Percentiles rank a stretch among this genome's conserved stretches.
Evolutionary conservation across 2,888 invertebrate species (phyloP).

Genomic region (Phortica okadai): DNA sequence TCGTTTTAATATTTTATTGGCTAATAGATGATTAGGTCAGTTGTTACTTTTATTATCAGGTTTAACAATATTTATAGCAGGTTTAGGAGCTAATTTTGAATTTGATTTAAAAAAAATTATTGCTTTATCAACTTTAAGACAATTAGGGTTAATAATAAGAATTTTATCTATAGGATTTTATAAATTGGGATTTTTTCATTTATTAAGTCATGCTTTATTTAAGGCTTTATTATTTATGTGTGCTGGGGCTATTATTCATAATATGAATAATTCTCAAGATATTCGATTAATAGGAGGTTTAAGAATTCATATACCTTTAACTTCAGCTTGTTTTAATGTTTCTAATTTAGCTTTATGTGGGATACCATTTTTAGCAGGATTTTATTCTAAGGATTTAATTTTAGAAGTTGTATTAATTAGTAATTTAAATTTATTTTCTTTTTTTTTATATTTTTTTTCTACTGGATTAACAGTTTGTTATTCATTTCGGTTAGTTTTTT

Average conservation of each 20-base stretch:
- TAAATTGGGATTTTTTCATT: conserved; percentile 83
- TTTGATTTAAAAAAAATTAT: conserved; percentile 87
- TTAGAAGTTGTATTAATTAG: conserved; percentile 79
- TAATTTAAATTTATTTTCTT: conserved; percentile 78
- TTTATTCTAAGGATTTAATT: conserved; percentile 83
- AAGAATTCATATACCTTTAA: conserved; percentile 78
- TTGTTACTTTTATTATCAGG: conserved; percentile 79
- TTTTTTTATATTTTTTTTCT: conserved; percentile 78
- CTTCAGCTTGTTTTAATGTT: conserved; percentile 79
- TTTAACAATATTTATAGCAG: conserved; percentile 81
- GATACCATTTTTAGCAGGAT: conserved; percentile 79
- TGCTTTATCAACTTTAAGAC: conserved; percentile 86
- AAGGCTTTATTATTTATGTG: conserved; percentile 86
- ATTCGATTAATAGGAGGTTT: conserved; percentile 79
- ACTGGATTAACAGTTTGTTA: conserved; percentile 80
- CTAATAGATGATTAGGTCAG: conserved; percentile 74
- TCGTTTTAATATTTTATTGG: conserved; percentile 81
- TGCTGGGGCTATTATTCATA: conserved; percentile 84
- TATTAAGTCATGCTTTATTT: conserved; percentile 86
- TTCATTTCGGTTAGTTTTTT: conserved; percentile 79
- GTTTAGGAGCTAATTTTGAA: conserved; percentile 81
- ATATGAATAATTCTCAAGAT: conserved; percentile 81
- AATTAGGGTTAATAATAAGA: conserved; percentile 85
- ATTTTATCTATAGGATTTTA: conserved; percentile 79
- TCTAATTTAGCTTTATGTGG: conserved; percentile 80